These are phyloP conservation scores for Grantiella picta DNA, from an alignment of 2,113 vertebrate genomes.

Conservation along the genomic window DNA sequence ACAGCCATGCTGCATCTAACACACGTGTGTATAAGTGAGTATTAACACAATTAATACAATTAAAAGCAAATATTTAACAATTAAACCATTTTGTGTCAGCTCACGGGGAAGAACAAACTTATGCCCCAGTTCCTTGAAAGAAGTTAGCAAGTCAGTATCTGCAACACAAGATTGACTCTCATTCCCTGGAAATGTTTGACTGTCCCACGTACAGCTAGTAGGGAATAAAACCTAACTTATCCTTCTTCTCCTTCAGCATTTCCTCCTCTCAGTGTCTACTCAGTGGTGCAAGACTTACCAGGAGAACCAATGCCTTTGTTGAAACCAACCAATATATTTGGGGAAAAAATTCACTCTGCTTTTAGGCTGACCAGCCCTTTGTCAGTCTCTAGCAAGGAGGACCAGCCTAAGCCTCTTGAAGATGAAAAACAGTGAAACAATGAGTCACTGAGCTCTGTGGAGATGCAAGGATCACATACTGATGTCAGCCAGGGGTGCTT, in stretches of 20 bases:
- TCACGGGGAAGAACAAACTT: background rate
- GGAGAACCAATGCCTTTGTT: background rate
- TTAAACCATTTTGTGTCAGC: background rate
- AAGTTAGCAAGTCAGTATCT: background rate
- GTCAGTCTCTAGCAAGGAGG: background rate
- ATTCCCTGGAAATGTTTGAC: background rate
- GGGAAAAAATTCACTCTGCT: background rate
- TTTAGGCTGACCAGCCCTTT: background rate
- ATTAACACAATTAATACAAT: background rate
- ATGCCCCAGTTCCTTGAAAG: background rate
- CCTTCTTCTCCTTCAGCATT: background rate
- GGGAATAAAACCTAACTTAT: background rate
- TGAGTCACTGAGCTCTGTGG: background rate
- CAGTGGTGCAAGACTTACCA: background rate
- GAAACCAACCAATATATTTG: background rate
- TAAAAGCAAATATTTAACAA: background rate
- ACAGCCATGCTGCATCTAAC: background rate
- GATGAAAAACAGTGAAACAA: background rate
- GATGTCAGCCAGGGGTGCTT: background rate
- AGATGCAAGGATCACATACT: background rate
- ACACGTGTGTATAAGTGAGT: background rate
- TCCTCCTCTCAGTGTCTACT: background rate
- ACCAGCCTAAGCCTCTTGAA: background rate
- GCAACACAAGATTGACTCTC: background rate
- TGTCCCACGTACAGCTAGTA: background rate